phyloP scores from a whole-genome alignment of 1,140 invertebrate genomes.

The Ceratina australensis region DNA sequence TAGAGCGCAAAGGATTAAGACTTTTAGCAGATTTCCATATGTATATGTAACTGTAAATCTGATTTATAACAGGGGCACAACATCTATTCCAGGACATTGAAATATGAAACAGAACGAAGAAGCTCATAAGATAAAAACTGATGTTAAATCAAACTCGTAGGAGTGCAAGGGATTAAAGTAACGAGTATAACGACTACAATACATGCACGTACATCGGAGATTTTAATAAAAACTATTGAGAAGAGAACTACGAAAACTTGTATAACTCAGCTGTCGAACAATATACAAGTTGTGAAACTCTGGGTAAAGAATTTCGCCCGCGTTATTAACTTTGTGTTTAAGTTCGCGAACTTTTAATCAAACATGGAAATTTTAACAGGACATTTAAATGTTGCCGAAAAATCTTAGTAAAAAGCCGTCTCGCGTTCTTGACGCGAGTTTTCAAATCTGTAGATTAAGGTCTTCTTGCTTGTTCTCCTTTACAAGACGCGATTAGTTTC shows the following conservation, averaged over 20 bases:
- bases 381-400: too few species aligned
- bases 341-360: neutral
- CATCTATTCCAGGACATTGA: too few species aligned
- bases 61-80: too few species aligned
- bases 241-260: neutral
- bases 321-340: neutral
- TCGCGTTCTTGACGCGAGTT: neutral
- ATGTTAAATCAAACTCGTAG: too few species aligned
- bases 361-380: neutral
- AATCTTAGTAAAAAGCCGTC: too few species aligned
- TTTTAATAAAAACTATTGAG: neutral
- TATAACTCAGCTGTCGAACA: neutral
- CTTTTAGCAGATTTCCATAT: too few species aligned
- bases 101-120: too few species aligned
- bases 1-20: too few species aligned
- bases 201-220: neutral
- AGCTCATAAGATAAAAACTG: too few species aligned
- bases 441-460: too few species aligned
- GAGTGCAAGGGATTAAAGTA: too few species aligned
- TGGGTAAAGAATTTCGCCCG: neutral
- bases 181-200: neutral
- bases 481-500: neutral
- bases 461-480: neutral
- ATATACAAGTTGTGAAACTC: neutral
- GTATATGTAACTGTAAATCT: too few species aligned